Conservation (phyloP, 64 coral and sea anemone genomes). For the Orbicella faveolata region DNA sequence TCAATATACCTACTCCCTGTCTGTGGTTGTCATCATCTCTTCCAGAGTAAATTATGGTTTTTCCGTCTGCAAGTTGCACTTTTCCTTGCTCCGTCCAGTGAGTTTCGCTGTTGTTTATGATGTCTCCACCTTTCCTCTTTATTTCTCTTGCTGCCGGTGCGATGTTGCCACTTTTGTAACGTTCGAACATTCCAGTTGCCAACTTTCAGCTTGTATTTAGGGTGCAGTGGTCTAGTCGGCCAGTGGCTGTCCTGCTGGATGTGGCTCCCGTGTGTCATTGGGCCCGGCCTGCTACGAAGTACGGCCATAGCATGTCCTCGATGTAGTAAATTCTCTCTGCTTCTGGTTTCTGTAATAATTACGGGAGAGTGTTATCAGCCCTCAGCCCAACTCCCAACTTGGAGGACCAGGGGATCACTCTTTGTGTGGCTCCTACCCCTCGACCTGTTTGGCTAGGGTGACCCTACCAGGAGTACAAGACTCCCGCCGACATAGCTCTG, state of each 20-base stretch:
- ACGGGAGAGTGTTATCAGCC: not conserved
- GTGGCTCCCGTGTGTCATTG: too few relatives aligned
- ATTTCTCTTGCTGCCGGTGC: constrained; percentile 47
- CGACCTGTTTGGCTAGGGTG: constrained; percentile 42
- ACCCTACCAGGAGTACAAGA: constrained; percentile 48
- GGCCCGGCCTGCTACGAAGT: too few relatives aligned
- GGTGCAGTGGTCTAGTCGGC: too few relatives aligned
- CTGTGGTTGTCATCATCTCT: constrained; percentile 26
- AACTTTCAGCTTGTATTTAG: too few relatives aligned
- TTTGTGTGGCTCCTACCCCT: constrained; percentile 8
- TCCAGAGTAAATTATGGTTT: constrained; percentile 23
- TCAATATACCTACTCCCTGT: too few relatives aligned
- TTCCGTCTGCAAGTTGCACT: not conserved
- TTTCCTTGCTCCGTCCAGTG: constrained; percentile 38
- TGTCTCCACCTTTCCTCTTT: not conserved
- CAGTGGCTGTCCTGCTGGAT: too few relatives aligned
- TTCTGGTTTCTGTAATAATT: constrained; percentile 9
- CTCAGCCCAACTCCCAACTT: too few relatives aligned
- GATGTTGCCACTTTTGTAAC: constrained; percentile 23
- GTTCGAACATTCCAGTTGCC: too few relatives aligned
- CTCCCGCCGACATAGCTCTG: constrained; percentile 9
- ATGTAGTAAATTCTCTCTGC: not conserved
- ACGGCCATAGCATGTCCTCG: too few relatives aligned
- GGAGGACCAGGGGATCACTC: not conserved
- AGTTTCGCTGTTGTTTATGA: constrained; percentile 45